Evolutionary conservation across 2,888 invertebrate species (phyloP).

Genomic region (Sarcophaga caerulescens): DNA sequence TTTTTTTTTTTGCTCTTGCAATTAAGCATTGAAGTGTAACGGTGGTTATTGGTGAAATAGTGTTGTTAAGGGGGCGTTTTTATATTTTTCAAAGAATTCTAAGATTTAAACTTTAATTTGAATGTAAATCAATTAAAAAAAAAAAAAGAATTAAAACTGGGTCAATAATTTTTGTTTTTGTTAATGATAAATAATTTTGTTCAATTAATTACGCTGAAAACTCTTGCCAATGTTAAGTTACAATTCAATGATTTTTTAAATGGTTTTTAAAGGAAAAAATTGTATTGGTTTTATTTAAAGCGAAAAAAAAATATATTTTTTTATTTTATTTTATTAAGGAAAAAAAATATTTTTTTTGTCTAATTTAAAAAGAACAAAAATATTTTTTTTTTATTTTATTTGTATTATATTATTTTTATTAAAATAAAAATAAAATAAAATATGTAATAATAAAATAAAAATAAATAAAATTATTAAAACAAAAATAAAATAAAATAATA

Average conservation of each 20-base stretch:
- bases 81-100: neutral
- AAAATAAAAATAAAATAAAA: too few species aligned
- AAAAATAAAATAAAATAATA: too few species aligned
- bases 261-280: too few species aligned
- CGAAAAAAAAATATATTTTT: too few species aligned
- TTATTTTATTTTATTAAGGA: too few species aligned
- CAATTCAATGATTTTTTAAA: neutral
- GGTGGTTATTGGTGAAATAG: neutral
- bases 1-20: neutral
- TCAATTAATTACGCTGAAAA: conserved; percentile 23
- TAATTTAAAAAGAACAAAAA: too few species aligned
- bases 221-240: neutral
- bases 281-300: too few species aligned
- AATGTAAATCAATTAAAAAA: conserved; percentile 6
- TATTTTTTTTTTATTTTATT: too few species aligned
- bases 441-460: too few species aligned
- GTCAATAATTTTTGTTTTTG: neutral
- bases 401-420: too few species aligned
- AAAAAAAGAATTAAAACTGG: conserved; percentile 18
- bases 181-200: conserved; percentile 49
- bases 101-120: neutral
- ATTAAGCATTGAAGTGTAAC: neutral
- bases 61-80: neutral
- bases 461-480: too few species aligned
- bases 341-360: too few species aligned